phyloP scores from a whole-genome alignment of 2,113 vertebrate genomes.

The Nanorana parkeri region DNA sequence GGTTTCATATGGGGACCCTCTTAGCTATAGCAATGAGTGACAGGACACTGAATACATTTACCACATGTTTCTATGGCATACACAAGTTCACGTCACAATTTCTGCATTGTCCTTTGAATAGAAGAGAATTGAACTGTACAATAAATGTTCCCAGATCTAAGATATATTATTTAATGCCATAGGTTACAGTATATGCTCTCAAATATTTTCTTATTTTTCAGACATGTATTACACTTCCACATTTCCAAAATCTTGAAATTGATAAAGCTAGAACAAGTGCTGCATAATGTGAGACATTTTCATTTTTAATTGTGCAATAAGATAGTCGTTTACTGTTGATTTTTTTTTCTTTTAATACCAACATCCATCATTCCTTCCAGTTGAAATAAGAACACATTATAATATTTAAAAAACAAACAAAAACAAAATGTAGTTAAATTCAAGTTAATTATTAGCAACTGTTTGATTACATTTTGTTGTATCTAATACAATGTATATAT shows the following conservation, averaged over 20 bases:
- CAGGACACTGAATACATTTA: too few species aligned
- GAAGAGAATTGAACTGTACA: neutral
- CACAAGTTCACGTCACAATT: too few species aligned
- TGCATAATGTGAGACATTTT: slow-evolving; percentile 58
- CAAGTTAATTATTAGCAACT: neutral
- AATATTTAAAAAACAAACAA: neutral
- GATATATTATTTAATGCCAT: slow-evolving; percentile 32
- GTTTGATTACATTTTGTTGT: too few species aligned
- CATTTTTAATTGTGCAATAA: slow-evolving; percentile 54
- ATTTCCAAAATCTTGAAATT: slow-evolving; percentile 58
- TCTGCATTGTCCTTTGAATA: too few species aligned
- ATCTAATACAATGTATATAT: neutral
- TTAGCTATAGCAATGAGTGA: too few species aligned
- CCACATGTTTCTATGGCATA: too few species aligned
- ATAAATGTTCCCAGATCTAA: slow-evolving; percentile 5
- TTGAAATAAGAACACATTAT: slow-evolving; percentile 16
- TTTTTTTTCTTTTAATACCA: slow-evolving; percentile 48
- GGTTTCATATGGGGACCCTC: too few species aligned
- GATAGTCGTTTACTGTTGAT: slow-evolving; percentile 40
- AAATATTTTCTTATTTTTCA: slow-evolving; percentile 59
- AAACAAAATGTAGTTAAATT: slow-evolving; percentile 38
- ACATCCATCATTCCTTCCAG: slow-evolving; percentile 51
- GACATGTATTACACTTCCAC: slow-evolving; percentile 57
- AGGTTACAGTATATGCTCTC: slow-evolving; percentile 45
- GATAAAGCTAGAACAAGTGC: slow-evolving; percentile 57